These are phyloP conservation scores for Meandrusa payeni DNA, from an alignment of 2,888 invertebrate genomes.

Conservation along the genomic window DNA sequence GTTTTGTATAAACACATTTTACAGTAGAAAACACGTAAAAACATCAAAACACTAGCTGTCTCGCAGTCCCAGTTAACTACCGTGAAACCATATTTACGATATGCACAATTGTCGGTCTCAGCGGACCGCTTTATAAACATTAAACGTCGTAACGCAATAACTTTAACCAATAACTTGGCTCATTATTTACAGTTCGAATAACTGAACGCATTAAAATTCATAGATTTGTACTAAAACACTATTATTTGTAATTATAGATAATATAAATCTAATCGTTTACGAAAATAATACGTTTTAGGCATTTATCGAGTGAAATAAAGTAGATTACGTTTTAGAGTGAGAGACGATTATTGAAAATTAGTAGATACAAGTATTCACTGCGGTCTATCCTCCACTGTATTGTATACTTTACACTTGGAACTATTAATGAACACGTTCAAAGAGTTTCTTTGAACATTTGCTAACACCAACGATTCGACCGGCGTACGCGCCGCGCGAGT, in stretches of 20 bases:
- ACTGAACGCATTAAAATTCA: conserved; percentile 10
- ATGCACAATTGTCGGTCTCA: conserved; percentile 21
- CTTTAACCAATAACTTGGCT: conserved; percentile 21
- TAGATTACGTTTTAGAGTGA: no score
- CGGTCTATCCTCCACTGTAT: conserved; percentile 1
- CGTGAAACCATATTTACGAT: conserved; percentile 23
- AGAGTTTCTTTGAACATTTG: conserved; percentile 14
- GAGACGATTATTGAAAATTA: no score
- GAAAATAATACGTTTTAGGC: no score
- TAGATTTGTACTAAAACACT: conserved; percentile 10
- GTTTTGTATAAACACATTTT: no score
- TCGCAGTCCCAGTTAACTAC: conserved; percentile 10
- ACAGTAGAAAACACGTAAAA: background rate
- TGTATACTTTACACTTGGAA: conserved; percentile 18
- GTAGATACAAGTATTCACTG: background rate
- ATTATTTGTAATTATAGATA: background rate
- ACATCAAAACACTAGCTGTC: background rate
- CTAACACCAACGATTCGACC: conserved; percentile 38
- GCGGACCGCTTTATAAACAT: conserved; percentile 24
- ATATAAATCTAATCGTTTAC: background rate
- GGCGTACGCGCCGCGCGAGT: conserved; percentile 60
- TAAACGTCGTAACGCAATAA: conserved; percentile 15
- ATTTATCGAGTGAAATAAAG: no score
- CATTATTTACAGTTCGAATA: conserved; percentile 17
- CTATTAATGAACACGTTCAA: conserved; percentile 17